These are phyloP conservation scores for Erynnis tages DNA, from an alignment of 2,888 invertebrate genomes.

Conservation along the genomic window DNA sequence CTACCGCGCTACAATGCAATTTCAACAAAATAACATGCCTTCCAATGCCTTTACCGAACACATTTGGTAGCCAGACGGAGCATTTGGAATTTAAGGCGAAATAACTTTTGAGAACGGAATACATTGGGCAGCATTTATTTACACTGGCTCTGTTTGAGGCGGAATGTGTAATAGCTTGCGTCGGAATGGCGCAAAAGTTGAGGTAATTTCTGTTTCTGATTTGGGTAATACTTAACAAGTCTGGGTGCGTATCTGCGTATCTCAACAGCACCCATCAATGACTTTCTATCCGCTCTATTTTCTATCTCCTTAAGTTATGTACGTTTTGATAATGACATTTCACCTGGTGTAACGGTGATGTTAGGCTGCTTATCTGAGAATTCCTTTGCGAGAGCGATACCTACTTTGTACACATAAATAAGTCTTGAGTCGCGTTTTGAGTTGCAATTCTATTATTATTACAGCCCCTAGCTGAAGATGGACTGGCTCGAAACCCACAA, in stretches of 20 bases:
- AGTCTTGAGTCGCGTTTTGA: no score
- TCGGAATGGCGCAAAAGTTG: neutral
- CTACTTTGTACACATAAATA: no score
- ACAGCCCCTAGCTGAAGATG: no score
- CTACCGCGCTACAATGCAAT: conserved; percentile 39
- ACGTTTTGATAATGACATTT: neutral
- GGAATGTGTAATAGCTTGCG: neutral
- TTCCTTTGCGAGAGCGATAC: no score
- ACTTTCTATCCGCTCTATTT: no score
- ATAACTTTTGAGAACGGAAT: conserved; percentile 15
- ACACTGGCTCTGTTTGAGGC: neutral
- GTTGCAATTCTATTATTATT: no score
- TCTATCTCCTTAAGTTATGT: neutral
- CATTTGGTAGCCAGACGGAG: conserved; percentile 22
- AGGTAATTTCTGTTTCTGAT: no score
- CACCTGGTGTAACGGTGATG: neutral
- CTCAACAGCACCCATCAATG: no score
- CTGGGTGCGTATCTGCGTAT: no score
- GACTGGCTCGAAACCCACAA: no score
- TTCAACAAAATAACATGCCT: conserved; percentile 32
- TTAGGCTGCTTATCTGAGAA: no score
- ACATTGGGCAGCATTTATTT: neutral
- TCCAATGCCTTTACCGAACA: conserved; percentile 28
- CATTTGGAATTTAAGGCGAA: conserved; percentile 20
- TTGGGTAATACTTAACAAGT: no score